Evolutionary conservation across 1,140 invertebrate genomes (phyloP), one percentile per base, ranked within the genome.

Genomic region (Tenebrio molitor): DNA sequence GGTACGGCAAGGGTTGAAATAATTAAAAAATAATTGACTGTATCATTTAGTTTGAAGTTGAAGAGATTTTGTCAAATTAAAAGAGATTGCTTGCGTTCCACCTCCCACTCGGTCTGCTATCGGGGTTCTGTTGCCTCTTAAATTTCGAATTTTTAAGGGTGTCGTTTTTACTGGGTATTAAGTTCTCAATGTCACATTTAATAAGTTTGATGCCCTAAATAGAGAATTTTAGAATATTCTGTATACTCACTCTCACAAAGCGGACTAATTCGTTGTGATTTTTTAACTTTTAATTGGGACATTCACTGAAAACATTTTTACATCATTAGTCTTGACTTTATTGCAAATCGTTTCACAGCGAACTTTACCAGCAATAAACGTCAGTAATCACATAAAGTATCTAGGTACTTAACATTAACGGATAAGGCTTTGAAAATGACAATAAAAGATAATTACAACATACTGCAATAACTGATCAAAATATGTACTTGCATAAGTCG

Each of bases 21-120:
- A 58, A 58, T 58, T 58, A 58, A 58, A 58, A 58, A 58, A 58
- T 58, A 58, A 58, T 58, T 58, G 50, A 58, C 50, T 58, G 50
- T 58, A 58, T 58, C 50, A 58, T 58, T 58, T 15, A 58, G 50
- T 58, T 58, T 58, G 23, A 58, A 53, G 10, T 58, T 14, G 50
- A 33, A 12, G 50, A 29, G 23, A 29, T 58, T 58, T 58, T 58
- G 50, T 58, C 15, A 58, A 58, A 33, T 58, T 58, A 29, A 29
- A 29, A n/a, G 12, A 33, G 50, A 58, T 53, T 29, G 50, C 50
- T 58, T 12, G 36, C 36, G 36, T 39, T 39, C 36, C 36, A 25
- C 23, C 23, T 58, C 50, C 23, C 50, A 29, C 50, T 58, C 29
- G 50, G 14, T 21, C 15, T 50, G 4, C 4, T 10, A 14, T n/a